Evolutionary conservation across 2,113 vertebrate species (phyloP).

Genomic region (Triplophysa tibetana): DNA sequence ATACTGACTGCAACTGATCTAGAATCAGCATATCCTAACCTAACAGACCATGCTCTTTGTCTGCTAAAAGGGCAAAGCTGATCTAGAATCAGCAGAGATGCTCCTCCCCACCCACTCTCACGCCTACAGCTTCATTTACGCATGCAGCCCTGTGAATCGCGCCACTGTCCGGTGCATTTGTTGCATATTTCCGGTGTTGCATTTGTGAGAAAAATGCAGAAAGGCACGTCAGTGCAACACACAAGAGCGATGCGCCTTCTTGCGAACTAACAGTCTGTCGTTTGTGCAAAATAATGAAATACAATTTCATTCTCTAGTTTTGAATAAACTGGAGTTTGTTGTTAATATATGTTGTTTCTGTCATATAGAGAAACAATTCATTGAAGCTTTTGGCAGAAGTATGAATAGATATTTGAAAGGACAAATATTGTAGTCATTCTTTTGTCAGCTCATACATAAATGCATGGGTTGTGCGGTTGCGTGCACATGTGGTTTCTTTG

Average conservation of each 20-base stretch:
- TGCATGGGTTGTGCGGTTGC: not conserved
- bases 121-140: not conserved
- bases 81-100: not conserved
- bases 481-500: not conserved
- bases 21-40: not conserved
- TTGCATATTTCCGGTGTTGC: constrained; percentile 65
- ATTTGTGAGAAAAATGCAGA: constrained; percentile 56
- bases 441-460: not conserved
- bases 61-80: not conserved
- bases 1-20: not conserved
- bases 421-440: constrained; percentile 1
- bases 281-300: constrained; percentile 40
- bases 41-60: not conserved
- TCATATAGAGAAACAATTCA: not conserved
- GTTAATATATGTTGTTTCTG: not conserved
- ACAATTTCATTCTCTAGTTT: constrained; percentile 3
- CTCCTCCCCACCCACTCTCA: not conserved
- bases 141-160: not conserved
- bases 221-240: constrained; percentile 67
- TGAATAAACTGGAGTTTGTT: not conserved
- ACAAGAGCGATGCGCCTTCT: constrained; percentile 14
- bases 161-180: not conserved
- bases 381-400: not conserved
- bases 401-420: not conserved
- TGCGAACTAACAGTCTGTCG: constrained; percentile 24